These are phyloP conservation scores for Eilema sororculum DNA, from an alignment of 2,888 invertebrate genomes.

Conservation along the genomic window DNA sequence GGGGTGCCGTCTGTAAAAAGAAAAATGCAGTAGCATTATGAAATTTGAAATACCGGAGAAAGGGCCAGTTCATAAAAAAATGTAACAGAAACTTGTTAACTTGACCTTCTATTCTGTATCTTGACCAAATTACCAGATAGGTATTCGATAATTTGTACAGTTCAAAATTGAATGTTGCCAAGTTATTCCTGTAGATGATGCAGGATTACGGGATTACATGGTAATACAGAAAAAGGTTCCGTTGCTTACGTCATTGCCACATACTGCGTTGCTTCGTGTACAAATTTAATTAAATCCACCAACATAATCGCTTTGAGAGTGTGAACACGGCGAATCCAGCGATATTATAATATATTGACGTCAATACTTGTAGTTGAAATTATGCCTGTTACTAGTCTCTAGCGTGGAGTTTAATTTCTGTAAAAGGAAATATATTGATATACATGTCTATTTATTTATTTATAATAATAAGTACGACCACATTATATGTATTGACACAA, in stretches of 20 bases:
- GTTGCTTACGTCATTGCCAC: slow-evolving; percentile 53
- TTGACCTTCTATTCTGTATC: slow-evolving; percentile 14
- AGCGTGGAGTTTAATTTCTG: background rate
- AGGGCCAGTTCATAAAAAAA: background rate
- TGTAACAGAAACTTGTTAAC: slow-evolving; percentile 2
- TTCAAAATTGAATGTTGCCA: slow-evolving; percentile 35
- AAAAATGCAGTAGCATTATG: background rate
- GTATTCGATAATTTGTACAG: slow-evolving; percentile 16
- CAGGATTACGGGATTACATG: slow-evolving; percentile 32
- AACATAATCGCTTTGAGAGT: slow-evolving; percentile 32
- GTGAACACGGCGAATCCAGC: slow-evolving; percentile 14
- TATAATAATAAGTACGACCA: too few relatives aligned
- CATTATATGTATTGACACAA: too few relatives aligned
- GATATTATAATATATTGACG: background rate
- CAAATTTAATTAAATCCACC: slow-evolving; percentile 64
- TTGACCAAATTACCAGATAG: slow-evolving; percentile 15
- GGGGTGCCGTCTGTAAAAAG: background rate
- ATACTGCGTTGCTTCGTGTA: slow-evolving; percentile 39
- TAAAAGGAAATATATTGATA: too few relatives aligned
- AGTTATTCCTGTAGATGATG: slow-evolving; percentile 25
- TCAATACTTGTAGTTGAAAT: background rate
- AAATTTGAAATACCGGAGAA: background rate
- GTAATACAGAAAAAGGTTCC: slow-evolving; percentile 48
- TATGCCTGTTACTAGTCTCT: background rate
- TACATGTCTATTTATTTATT: too few relatives aligned